A percentile compares a stretch with the other conserved stretches of the same genome.
phyloP scores from a whole-genome alignment of 2,888 invertebrate genomes.

The Euplagia quadripunctaria region DNA sequence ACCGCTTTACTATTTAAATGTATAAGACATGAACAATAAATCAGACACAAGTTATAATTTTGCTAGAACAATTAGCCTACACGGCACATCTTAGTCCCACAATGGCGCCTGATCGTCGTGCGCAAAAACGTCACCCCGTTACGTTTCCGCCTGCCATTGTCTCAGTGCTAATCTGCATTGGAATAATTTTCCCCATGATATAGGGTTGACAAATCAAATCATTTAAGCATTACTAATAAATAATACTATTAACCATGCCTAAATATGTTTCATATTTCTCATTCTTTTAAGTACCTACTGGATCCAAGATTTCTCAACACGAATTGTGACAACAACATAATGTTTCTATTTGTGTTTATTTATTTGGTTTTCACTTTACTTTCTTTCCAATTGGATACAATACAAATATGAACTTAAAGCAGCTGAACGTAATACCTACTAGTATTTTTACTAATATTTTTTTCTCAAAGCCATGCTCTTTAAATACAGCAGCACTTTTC shows the following conservation, averaged over 20 bases:
- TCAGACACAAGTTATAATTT: conserved; percentile 66
- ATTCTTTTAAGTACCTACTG: too few species aligned
- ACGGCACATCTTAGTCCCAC: conserved; percentile 69
- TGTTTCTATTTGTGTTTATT: too few species aligned
- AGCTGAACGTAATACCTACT: too few species aligned
- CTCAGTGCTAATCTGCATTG: conserved; percentile 75
- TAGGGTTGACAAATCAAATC: conserved; percentile 49
- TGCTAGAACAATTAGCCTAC: conserved; percentile 67
- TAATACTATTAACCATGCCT: too few species aligned
- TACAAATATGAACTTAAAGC: too few species aligned
- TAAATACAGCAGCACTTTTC: background rate
- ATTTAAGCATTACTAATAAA: too few species aligned
- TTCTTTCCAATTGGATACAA: too few species aligned
- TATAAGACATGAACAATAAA: conserved; percentile 26
- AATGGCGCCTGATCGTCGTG: conserved; percentile 63
- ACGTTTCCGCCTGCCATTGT: conserved; percentile 83
- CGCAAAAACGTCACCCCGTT: conserved; percentile 74
- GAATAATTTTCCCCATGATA: conserved; percentile 66
- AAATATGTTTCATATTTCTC: too few species aligned
- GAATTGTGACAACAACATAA: too few species aligned
- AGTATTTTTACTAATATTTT: too few species aligned
- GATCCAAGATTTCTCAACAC: too few species aligned
- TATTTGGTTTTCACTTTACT: too few species aligned
- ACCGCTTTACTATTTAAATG: background rate
- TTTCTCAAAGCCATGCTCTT: background rate